Percentiles rank a stretch among this genome's conserved stretches.
Evolutionary conservation across 1,140 invertebrate species (phyloP).

Genomic region (Rhagoletis zephyria): DNA sequence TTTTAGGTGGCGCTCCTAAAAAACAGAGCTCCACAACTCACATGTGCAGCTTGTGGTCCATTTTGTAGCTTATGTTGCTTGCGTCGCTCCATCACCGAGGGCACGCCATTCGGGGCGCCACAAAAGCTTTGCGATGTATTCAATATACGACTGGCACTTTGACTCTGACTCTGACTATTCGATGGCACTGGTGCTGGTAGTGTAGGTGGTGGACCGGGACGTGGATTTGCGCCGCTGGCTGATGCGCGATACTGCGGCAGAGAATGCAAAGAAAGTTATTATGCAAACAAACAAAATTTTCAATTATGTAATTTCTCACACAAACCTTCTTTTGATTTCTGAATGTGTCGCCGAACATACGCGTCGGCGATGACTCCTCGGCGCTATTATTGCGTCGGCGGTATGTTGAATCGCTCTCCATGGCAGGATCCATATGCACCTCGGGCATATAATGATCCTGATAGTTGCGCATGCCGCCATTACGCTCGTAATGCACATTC

Average conservation of each 20-base stretch:
- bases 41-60: constrained; percentile 63
- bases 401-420: constrained; percentile 68
- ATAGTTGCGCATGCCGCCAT: constrained; percentile 62
- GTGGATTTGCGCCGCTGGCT: constrained; percentile 63
- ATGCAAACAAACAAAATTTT: background rate
- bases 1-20: background rate
- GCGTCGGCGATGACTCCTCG: constrained; percentile 76
- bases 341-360: constrained; percentile 75
- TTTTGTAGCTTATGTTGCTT: constrained; percentile 70
- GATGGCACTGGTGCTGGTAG: constrained; percentile 78
- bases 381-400: constrained; percentile 68
- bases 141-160: constrained; percentile 72
- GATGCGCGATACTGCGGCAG: constrained; percentile 60
- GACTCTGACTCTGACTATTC: constrained; percentile 56
- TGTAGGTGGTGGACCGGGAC: constrained; percentile 78
- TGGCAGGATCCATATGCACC: constrained; percentile 58
- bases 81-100: constrained; percentile 67
- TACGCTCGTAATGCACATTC: constrained; percentile 56
- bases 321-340: constrained; percentile 69
- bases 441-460: constrained; percentile 66
- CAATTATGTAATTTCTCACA: background rate
- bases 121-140: constrained; percentile 76
- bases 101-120: constrained; percentile 71
- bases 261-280: background rate
- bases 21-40: constrained; percentile 50